Percentiles rank a stretch among this genome's conserved stretches.
Evolutionary conservation across 2,113 vertebrate genomes (phyloP).

Genomic region (human): DNA sequence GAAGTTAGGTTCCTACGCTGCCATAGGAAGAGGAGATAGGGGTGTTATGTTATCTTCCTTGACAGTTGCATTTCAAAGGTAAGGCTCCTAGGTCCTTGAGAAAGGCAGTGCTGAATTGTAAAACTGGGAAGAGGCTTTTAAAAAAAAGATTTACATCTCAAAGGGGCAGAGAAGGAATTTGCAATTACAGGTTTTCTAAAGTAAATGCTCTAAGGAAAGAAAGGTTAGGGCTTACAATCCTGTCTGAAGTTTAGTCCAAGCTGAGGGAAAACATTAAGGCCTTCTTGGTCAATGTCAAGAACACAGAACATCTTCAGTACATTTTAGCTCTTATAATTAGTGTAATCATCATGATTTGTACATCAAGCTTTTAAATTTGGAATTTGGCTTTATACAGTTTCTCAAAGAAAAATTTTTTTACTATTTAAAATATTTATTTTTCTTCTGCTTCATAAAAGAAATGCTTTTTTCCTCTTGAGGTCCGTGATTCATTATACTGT

Average conservation of each 20-base stretch:
- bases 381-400: neutral
- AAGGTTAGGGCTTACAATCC: neutral
- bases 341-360: neutral
- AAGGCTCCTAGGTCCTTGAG: neutral
- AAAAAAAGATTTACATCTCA: neutral
- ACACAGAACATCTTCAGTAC: neutral
- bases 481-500: neutral
- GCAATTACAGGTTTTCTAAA: neutral
- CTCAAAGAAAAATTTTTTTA: slow-evolving; percentile 22
- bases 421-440: slow-evolving; percentile 1
- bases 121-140: neutral
- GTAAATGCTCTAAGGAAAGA: neutral
- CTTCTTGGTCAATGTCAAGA: neutral
- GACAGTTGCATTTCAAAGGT: neutral
- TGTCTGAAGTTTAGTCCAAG: neutral
- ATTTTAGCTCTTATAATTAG: neutral
- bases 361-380: neutral
- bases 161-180: neutral
- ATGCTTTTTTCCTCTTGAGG: neutral
- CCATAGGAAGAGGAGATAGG: neutral
- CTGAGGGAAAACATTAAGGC: neutral
- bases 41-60: fast-evolving
- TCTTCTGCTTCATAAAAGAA: neutral
- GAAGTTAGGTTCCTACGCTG: neutral
- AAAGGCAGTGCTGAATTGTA: neutral